Evolutionary conservation across 2,888 invertebrate species (phyloP).

Genomic region (Aleiodes alternator): DNA sequence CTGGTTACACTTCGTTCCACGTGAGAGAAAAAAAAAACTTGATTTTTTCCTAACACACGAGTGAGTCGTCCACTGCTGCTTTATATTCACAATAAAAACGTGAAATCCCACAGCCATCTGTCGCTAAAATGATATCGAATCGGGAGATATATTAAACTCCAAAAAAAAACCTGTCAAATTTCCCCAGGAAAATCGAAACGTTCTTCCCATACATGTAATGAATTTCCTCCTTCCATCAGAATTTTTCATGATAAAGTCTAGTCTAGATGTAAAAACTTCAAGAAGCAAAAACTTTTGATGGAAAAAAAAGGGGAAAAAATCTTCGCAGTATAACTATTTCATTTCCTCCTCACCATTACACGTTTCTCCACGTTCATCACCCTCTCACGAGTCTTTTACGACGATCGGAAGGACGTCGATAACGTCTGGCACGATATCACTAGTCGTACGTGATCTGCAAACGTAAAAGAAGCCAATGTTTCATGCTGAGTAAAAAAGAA

Average conservation of each 20-base stretch:
- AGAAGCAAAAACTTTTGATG: constrained; percentile 24
- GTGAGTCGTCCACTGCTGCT: constrained; percentile 1
- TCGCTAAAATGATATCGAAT: constrained; percentile 19
- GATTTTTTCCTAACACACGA: not conserved
- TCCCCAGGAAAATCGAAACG: constrained; percentile 23
- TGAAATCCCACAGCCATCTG: constrained; percentile 26
- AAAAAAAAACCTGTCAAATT: not conserved
- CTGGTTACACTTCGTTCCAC: not conserved
- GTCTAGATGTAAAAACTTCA: not conserved
- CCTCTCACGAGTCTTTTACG: constrained; percentile 32
- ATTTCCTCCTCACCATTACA: constrained; percentile 14
- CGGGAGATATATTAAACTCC: not conserved
- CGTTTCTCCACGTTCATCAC: constrained; percentile 27
- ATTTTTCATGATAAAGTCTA: constrained; percentile 26
- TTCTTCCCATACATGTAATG: not conserved
- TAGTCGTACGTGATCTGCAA: constrained; percentile 29
- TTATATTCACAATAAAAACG: constrained; percentile 46
- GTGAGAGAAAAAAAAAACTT: not conserved
- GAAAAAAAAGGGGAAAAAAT: not conserved
- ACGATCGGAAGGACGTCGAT: constrained; percentile 41
- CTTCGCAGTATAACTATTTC: constrained; percentile 36
- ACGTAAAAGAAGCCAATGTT: constrained; percentile 16
- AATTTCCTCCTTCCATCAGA: constrained; percentile 36
- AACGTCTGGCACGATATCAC: constrained; percentile 36
- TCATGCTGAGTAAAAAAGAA: not conserved